Percentiles rank a stretch among this genome's conserved stretches.
phyloP scores from a whole-genome alignment of 2,888 invertebrate species.

The Torymus aiolomorphi region DNA sequence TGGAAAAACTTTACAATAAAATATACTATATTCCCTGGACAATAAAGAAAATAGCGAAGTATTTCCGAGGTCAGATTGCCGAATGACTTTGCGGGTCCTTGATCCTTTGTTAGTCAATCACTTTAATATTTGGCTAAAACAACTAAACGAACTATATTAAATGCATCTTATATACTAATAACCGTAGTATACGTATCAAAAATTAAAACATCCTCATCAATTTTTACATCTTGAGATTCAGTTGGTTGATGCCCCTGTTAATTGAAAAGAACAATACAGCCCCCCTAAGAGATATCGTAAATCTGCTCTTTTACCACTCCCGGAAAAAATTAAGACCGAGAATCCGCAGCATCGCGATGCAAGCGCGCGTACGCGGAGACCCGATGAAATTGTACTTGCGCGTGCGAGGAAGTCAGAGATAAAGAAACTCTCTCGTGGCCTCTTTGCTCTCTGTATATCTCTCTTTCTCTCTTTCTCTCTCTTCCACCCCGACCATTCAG shows the following conservation, averaged over 20 bases:
- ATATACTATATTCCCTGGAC: too few species aligned
- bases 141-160: too few species aligned
- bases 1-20: too few species aligned
- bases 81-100: too few species aligned
- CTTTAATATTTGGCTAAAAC: too few species aligned
- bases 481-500: background rate
- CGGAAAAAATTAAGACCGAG: background rate
- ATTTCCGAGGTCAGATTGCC: too few species aligned
- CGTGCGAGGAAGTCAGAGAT: background rate
- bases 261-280: conserved; percentile 33
- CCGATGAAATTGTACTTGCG: conserved; percentile 35
- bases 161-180: too few species aligned
- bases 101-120: too few species aligned
- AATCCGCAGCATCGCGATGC: background rate
- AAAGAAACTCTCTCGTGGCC: background rate
- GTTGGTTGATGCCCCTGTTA: background rate
- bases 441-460: too few species aligned
- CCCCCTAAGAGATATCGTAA: background rate
- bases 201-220: conserved; percentile 8
- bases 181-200: background rate
- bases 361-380: background rate
- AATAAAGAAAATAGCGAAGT: too few species aligned
- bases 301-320: background rate
- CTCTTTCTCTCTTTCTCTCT: too few species aligned
- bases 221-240: background rate